These are phyloP conservation scores for Jordanella pulchra DNA, from an alignment of 2,797 vertebrate species.

Conservation along the genomic window DNA sequence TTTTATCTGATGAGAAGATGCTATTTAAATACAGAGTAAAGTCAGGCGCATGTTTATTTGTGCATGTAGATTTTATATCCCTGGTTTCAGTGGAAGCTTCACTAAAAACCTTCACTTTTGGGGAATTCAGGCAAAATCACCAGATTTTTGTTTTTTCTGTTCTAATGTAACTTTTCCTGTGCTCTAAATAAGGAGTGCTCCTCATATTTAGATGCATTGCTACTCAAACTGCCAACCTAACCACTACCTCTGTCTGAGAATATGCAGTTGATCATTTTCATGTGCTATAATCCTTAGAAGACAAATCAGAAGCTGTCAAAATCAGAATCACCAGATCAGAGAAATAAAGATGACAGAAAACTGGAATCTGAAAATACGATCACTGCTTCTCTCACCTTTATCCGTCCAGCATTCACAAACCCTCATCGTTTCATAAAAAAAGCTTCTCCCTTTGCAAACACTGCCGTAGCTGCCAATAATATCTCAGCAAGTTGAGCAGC, in stretches of 20 bases:
- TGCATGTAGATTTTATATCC: constrained; percentile 41
- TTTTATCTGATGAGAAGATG: constrained; percentile 22
- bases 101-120: constrained; percentile 14
- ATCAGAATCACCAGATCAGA: background rate
- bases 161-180: background rate
- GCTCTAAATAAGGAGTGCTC: too few species aligned
- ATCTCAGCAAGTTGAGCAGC: background rate
- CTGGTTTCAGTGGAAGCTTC: constrained; percentile 25
- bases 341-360: background rate
- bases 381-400: background rate
- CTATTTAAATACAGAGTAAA: constrained; percentile 27
- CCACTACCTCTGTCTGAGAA: background rate
- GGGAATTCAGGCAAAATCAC: background rate
- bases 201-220: too few species aligned
- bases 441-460: background rate
- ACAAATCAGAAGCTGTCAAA: background rate
- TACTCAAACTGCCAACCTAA: background rate
- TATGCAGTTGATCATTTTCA: background rate
- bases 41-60: constrained; percentile 28
- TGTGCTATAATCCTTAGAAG: background rate
- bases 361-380: background rate
- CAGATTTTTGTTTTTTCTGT: background rate
- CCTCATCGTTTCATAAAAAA: background rate
- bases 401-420: background rate
- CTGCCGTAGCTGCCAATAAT: background rate